Conservation (phyloP, 92 coral and sea anemone species). For the Desmophyllum pertusum region DNA sequence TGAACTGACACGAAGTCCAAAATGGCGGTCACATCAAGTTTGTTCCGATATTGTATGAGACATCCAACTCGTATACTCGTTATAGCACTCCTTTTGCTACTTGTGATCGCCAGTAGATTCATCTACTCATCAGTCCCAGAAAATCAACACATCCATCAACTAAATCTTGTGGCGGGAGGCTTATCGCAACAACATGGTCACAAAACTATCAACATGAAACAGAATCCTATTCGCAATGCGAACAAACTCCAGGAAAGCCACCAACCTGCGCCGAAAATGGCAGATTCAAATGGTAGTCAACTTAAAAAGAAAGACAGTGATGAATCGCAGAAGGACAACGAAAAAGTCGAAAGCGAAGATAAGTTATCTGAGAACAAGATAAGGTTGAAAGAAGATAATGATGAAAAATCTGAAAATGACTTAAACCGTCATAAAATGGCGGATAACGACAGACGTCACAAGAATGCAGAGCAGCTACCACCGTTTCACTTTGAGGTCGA, state of each 20-base stretch:
- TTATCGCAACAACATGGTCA: slow-evolving; percentile 20
- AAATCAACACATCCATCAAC: slow-evolving; percentile 14
- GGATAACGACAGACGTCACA: not conserved
- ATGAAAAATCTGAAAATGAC: slow-evolving; percentile 13
- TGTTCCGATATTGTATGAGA: slow-evolving; percentile 34
- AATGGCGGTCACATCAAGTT: slow-evolving; percentile 29
- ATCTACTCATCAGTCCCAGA: slow-evolving; percentile 40
- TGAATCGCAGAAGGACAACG: not conserved
- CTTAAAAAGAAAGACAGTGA: not conserved
- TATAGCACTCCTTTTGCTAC: slow-evolving; percentile 20
- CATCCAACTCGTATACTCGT: slow-evolving; percentile 34
- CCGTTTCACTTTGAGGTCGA: slow-evolving; percentile 10
- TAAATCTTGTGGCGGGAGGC: slow-evolving; percentile 24
- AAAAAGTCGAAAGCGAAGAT: not conserved
- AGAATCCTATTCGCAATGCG: not conserved
- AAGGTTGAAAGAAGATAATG: not conserved
- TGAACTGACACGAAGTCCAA: not conserved
- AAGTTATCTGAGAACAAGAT: not conserved
- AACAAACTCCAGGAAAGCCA: not conserved
- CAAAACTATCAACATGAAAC: not conserved
- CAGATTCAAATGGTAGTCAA: not conserved
- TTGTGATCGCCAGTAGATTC: slow-evolving; percentile 42
- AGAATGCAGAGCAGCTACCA: not conserved
- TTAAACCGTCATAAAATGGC: not conserved
- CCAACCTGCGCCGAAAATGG: not conserved